Evolutionary conservation across 2,888 invertebrate species (phyloP), one percentile per base, ranked within the genome.

Genomic region (Xanthia icteritia): DNA sequence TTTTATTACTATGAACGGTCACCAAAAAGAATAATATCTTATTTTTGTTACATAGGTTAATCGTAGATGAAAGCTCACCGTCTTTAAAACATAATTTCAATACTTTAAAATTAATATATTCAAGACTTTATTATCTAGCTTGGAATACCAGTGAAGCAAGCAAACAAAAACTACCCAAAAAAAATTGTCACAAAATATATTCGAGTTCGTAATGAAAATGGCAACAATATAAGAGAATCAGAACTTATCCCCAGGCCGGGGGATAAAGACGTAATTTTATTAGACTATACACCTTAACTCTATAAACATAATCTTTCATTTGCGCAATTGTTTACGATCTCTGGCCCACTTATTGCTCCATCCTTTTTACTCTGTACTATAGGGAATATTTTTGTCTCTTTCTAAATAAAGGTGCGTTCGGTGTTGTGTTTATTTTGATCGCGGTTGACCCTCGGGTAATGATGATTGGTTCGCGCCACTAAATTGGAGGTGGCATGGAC

Each of bases 261-360:
- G 87, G 75, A 95, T 95, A 96, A 95, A 95, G 88, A 92, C 90
- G 91, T 92, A 92, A 93, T 93, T 95, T 96, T 96, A 96, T 96
- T 94, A 92, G 89, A 91, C 88, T 80, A 86, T 93, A 93, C 95
- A 96, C 96, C 96, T 96, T 95, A 92, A 93, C 93, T 94, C 96
- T 94, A 96, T 96, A 94, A 95, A 96, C 96, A 96, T 96, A 96
- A 96, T 96, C 96, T 96, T 95, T 96, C 95, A 96, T 96, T 96
- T 95, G 93, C 91, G 90, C 87, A 92, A 94, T 94, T 94, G 92
- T 96, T 95, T 96, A 96, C 93, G 93, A 92, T 86, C 87, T 84
- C 86, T 89, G 91, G 89, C 91, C 89, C 89, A 88, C 87, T 84
- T 79, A 79, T 94, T 42, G 45, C 56, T 79, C 48, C 15, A n/a